Conservation (phyloP, 2,888 invertebrate genomes). For the Athalia rosae region DNA sequence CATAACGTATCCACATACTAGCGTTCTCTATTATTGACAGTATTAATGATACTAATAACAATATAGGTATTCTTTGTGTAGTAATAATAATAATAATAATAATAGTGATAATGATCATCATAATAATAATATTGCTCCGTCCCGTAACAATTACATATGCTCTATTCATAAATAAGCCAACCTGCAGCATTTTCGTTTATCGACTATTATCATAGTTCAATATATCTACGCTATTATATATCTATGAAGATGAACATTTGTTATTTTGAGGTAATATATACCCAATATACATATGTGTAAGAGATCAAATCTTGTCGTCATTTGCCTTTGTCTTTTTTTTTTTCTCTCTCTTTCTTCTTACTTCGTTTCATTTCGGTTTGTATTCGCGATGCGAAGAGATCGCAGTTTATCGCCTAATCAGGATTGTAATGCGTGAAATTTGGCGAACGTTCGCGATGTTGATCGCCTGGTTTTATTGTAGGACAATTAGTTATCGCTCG, state of each 20-base stretch:
- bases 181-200: conserved; percentile 19
- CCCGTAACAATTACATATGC: conserved; percentile 36
- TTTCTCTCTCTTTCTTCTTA: conserved; percentile 39
- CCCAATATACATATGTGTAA: not conserved
- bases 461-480: too few relatives aligned
- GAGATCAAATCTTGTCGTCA: conserved; percentile 39
- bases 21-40: not conserved
- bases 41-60: not conserved
- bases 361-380: too few relatives aligned
- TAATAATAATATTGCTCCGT: conserved; percentile 46
- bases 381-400: too few relatives aligned
- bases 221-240: too few relatives aligned
- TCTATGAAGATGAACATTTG: conserved; percentile 11
- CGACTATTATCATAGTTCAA: conserved; percentile 6
- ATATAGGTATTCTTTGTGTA: not conserved
- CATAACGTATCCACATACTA: not conserved
- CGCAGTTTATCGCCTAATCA: too few relatives aligned
- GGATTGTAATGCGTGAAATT: too few relatives aligned
- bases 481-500: too few relatives aligned
- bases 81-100: conserved; percentile 9
- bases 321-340: conserved; percentile 47
- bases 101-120: conserved; percentile 4
- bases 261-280: not conserved
- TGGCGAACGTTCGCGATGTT: too few relatives aligned
- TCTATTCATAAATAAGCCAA: conserved; percentile 39